Conservation (phyloP, 2,888 invertebrate species). For the Leucophora obtusa region DNA sequence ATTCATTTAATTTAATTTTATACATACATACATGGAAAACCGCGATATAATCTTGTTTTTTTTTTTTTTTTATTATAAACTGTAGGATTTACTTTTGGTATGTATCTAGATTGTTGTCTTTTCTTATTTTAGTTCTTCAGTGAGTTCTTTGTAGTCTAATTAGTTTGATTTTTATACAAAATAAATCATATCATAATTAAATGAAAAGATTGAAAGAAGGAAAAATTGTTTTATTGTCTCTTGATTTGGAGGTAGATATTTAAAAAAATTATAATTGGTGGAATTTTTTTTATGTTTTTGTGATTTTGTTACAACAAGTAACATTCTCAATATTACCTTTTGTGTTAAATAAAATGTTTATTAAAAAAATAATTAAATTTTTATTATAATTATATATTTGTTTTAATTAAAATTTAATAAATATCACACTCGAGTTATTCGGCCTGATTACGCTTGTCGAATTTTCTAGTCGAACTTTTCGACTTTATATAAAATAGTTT, state of each 20-base stretch:
- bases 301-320: background rate
- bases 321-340: no score
- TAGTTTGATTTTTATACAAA: slow-evolving; percentile 18
- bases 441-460: no score
- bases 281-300: background rate
- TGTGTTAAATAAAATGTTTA: no score
- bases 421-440: no score
- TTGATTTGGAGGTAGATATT: background rate
- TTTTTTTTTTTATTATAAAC: slow-evolving; percentile 58
- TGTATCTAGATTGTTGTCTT: slow-evolving; percentile 31
- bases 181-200: background rate
- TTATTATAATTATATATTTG: no score
- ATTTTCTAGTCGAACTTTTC: no score
- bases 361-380: no score
- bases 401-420: no score
- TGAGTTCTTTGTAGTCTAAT: slow-evolving; percentile 39
- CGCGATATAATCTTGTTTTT: slow-evolving; percentile 51
- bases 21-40: slow-evolving; percentile 18
- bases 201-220: background rate
- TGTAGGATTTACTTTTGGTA: slow-evolving; percentile 33
- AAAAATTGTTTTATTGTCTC: background rate
- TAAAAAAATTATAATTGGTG: background rate
- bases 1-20: slow-evolving; percentile 35
- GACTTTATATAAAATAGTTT: no score
- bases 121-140: slow-evolving; percentile 26